Percentiles rank a stretch among this genome's conserved stretches.
Evolutionary conservation across 2,113 vertebrate genomes (phyloP).

Genomic region (Australoheros scitulus): DNA sequence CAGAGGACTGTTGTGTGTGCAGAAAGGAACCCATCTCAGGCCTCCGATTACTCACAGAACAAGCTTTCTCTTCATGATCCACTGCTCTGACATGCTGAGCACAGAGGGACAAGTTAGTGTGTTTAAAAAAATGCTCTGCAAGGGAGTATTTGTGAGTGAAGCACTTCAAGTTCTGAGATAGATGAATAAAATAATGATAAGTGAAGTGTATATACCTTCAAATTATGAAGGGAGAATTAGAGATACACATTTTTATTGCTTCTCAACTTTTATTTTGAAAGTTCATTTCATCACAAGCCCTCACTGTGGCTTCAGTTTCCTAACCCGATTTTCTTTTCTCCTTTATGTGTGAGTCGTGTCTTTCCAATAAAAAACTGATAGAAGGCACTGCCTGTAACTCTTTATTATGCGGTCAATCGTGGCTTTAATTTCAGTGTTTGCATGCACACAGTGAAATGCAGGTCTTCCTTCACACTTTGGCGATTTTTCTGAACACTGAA

Average conservation of each 20-base stretch:
- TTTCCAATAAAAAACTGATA: constrained; percentile 25
- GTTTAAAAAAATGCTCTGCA: background rate
- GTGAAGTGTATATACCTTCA: too few relatives aligned
- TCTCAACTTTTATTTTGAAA: background rate
- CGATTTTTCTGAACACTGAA: background rate
- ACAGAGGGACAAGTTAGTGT: background rate
- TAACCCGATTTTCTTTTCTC: constrained; percentile 19
- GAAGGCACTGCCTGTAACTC: constrained; percentile 15
- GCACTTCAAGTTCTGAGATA: too few relatives aligned
- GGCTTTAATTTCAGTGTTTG: background rate
- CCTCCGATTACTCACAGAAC: constrained; percentile 51
- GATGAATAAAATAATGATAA: too few relatives aligned
- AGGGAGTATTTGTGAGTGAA: background rate
- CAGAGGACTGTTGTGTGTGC: constrained; percentile 54
- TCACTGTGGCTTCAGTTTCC: constrained; percentile 29
- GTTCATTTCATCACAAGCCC: background rate
- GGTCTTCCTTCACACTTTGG: background rate
- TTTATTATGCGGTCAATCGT: constrained; percentile 25
- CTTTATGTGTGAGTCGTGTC: constrained; percentile 24
- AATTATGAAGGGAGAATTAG: background rate
- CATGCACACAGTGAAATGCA: background rate
- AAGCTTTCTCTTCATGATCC: constrained; percentile 37
- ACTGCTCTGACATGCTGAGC: constrained; percentile 8
- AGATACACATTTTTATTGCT: background rate
- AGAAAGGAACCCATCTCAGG: constrained; percentile 36